Conservation (phyloP, 1,140 invertebrate species). For the Hypothenemus hampei region DNA sequence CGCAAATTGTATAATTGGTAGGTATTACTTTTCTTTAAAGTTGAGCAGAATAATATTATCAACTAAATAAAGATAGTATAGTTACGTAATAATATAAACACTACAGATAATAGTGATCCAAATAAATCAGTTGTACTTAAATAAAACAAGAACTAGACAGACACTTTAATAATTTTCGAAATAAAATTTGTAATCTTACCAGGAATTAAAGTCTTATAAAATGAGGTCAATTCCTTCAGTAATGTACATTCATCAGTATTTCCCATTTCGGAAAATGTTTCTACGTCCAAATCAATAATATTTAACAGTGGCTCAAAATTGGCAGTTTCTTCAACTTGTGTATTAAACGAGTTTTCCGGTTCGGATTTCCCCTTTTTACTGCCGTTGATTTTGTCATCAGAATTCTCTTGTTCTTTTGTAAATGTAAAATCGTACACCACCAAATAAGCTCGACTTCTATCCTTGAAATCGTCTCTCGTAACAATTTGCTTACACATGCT, state of each 20-base stretch:
- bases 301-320: conserved; percentile 4
- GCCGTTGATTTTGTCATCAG: conserved; percentile 14
- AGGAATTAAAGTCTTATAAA: conserved; percentile 43
- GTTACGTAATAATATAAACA: too few species aligned
- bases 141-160: too few species aligned
- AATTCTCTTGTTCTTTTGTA: conserved; percentile 36
- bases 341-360: conserved; percentile 13
- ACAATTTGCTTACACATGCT: background rate
- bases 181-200: conserved; percentile 27
- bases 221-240: conserved; percentile 32
- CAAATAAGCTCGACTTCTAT: conserved; percentile 46
- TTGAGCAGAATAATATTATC: too few species aligned
- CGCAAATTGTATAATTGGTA: too few species aligned
- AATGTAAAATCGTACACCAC: conserved; percentile 57
- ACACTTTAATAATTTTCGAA: too few species aligned
- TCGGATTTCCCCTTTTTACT: conserved; percentile 19
- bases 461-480: conserved; percentile 21
- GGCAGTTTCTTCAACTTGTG: background rate
- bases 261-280: conserved; percentile 9
- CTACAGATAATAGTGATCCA: too few species aligned
- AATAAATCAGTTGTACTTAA: too few species aligned
- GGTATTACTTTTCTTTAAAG: too few species aligned
- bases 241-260: conserved; percentile 24
- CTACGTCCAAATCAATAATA: conserved; percentile 6
- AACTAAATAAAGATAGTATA: too few species aligned